A percentile compares a stretch with the other conserved stretches of the same genome.
Conservation (phyloP, 2,888 invertebrate species). For the Ptycholaimellus sp. region DNA sequence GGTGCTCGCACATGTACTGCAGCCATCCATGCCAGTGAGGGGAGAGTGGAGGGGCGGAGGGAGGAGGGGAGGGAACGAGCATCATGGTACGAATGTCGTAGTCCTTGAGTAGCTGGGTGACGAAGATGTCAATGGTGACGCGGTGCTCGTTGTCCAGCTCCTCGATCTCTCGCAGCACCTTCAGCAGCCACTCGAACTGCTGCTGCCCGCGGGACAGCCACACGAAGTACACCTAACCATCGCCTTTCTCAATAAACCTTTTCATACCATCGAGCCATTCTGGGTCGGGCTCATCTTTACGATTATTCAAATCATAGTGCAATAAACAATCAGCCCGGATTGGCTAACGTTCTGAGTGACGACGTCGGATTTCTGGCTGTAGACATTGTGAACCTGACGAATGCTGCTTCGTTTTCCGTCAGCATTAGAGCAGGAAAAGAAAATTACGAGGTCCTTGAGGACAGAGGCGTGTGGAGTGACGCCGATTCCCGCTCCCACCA, state of each 20-base stretch:
- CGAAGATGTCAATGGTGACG: constrained; percentile 38
- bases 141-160: constrained; percentile 30
- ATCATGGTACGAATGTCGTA: constrained; percentile 41
- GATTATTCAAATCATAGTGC: no score
- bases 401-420: no score
- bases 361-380: background rate
- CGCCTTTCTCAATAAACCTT: no score
- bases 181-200: constrained; percentile 42
- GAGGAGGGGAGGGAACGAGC: constrained; percentile 23
- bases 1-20: constrained; percentile 40
- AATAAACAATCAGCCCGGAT: no score
- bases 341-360: background rate
- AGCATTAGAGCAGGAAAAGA: no score
- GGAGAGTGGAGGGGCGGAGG: background rate
- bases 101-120: constrained; percentile 41
- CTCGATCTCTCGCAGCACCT: constrained; percentile 39
- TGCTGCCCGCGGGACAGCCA: constrained; percentile 41
- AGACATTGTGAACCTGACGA: constrained; percentile 30
- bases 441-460: constrained; percentile 39
- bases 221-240: constrained; percentile 40
- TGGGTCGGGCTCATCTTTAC: no score
- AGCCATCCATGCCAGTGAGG: constrained; percentile 8
- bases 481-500: constrained; percentile 41
- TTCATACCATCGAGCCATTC: no score
- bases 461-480: constrained; percentile 44